Base-by-base conservation (phyloP, 2,888 invertebrate genomes). In the Agelastica alni region DNA sequence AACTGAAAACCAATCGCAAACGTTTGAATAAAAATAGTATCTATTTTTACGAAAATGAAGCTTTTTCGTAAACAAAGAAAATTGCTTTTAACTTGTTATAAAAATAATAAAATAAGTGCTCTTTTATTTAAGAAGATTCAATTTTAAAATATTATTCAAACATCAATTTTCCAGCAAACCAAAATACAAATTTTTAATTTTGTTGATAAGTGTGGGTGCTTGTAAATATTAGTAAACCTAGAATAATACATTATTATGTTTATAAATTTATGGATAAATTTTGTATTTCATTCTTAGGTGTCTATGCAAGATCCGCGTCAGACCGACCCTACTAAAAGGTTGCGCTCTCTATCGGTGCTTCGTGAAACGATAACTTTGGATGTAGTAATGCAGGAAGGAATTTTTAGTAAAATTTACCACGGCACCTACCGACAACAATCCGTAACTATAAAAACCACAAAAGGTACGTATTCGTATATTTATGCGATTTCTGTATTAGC, bases 391-490 rank as follows among this genome's bases (percentile, higher is more conserved):
- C 87, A 89, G 64, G 88, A 91, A 79, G 96, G 95, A 22, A 93
- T 93, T 36, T 96, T 93, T 72, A 94, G 95, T 1, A 84, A 88
- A 56, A 85, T 94, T 31, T 93, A 91, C 77, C 85, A 86, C 65
- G 95, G 93, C 31, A 75, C 79, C 53, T 83, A 82, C 2, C 83
- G 83, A 13, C 83, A 88, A 62, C 85, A 88, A 72, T 88, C 90
- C 70, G 91, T 93, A 47, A 79, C 89, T 63, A 87, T 94, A 52
- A 95, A 95, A 79, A 93, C 94, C 60, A 91, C 93, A 42, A 82
- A 87, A 81, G 88, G 91, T 93, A 75, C 83, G 84, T 78, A 41
- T 16, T 16, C n/a, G n/a, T n/a, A n/a, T n/a, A n/a, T n/a, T n/a
- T n/a, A n/a, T n/a, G n/a, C n/a, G n/a, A n/a, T n/a, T n/a, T n/a